A percentile compares a stretch with the other conserved stretches of the same genome.
Evolutionary conservation across 2,888 invertebrate species (phyloP).

Genomic region (Synanthedon tipuliformis): DNA sequence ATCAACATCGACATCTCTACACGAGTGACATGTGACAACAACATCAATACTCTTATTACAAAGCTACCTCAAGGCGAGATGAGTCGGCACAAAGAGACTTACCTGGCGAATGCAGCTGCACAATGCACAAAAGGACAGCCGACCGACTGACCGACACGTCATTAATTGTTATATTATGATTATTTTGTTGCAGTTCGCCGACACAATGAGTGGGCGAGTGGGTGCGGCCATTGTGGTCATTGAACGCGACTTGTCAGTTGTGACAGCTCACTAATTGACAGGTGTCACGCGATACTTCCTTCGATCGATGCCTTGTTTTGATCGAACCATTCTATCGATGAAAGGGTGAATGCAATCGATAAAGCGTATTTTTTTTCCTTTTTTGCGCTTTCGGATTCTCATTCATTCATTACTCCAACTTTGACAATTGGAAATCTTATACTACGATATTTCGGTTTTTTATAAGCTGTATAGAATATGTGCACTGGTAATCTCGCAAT

Average conservation of each 20-base stretch:
- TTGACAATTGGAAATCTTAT: neutral
- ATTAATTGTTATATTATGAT: slow-evolving; percentile 23
- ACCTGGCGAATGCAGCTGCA: slow-evolving; percentile 19
- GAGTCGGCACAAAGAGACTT: slow-evolving; percentile 3
- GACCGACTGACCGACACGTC: slow-evolving; percentile 18
- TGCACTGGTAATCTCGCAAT: too few relatives aligned
- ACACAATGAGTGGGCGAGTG: neutral
- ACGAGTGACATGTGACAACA: slow-evolving; percentile 12
- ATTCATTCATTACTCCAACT: neutral
- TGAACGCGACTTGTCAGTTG: slow-evolving; percentile 15
- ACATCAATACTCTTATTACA: neutral
- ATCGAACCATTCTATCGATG: slow-evolving; percentile 14
- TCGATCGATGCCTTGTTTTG: slow-evolving; percentile 26
- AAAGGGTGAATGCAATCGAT: neutral
- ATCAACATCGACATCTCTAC: slow-evolving; percentile 10
- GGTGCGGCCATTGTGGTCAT: slow-evolving; percentile 12
- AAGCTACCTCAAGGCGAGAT: neutral
- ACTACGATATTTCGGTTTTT: neutral
- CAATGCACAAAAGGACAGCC: slow-evolving; percentile 5
- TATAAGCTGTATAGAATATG: too few relatives aligned
- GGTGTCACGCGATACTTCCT: slow-evolving; percentile 29
- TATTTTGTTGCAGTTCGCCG: too few relatives aligned
- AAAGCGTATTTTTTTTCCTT: neutral
- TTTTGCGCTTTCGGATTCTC: neutral
- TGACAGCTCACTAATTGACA: slow-evolving; percentile 43